Conservation (phyloP, 2,113 vertebrate genomes). For the Junco hyemalis region DNA sequence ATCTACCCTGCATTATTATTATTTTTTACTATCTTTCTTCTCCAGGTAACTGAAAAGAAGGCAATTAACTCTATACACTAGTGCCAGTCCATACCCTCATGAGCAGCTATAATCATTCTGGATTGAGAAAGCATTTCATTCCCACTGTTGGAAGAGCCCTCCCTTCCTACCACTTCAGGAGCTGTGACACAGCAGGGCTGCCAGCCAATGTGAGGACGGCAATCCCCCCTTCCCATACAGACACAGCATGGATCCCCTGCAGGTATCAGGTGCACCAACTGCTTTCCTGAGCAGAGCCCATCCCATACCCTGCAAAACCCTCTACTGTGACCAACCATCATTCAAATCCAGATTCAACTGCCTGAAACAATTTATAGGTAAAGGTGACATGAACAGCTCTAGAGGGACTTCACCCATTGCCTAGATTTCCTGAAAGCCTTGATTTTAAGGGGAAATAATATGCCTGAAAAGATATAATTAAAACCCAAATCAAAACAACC, state of each 20-base stretch:
- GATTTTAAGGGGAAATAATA: not conserved
- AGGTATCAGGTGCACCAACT: rapidly evolving
- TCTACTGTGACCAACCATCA: not conserved
- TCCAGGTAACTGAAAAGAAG: not conserved
- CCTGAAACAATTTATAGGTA: not conserved
- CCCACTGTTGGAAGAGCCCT: not conserved
- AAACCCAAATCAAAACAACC: not conserved
- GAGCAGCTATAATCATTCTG: not conserved
- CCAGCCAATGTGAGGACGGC: not conserved
- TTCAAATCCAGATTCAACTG: not conserved
- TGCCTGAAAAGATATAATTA: not conserved
- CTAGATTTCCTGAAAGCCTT: not conserved
- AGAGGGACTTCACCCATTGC: not conserved
- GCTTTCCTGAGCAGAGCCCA: not conserved
- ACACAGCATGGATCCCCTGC: not conserved
- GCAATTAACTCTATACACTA: not conserved
- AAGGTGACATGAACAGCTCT: not conserved
- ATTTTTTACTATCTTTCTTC: not conserved
- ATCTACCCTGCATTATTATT: not conserved
- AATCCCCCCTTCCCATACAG: not conserved
- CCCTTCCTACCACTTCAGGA: not conserved
- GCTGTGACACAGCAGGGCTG: not conserved
- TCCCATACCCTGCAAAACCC: not conserved
- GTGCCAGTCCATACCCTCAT: not conserved
- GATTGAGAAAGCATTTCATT: not conserved